Conservation (phyloP, 2,888 invertebrate genomes). For the Tanytarsus gracilentus region DNA sequence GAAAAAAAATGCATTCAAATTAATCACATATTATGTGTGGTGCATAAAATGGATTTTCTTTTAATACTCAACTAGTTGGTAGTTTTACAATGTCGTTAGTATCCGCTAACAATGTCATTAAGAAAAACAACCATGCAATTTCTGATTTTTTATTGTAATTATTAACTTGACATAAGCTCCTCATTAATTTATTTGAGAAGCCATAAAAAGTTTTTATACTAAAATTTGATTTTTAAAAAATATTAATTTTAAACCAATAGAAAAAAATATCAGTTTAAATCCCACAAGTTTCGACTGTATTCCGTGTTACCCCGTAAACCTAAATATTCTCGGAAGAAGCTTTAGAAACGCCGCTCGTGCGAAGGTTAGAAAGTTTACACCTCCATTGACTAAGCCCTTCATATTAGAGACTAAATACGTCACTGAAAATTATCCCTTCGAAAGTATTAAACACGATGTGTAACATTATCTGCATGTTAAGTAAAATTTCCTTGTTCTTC, state of each 20-base stretch:
- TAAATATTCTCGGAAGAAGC: slow-evolving; percentile 4
- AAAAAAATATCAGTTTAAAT: too few species aligned
- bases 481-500: neutral
- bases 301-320: too few species aligned
- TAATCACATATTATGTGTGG: neutral
- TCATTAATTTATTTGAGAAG: too few species aligned
- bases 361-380: slow-evolving; percentile 11
- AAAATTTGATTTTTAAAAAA: too few species aligned
- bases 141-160: too few species aligned
- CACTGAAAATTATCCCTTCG: neutral
- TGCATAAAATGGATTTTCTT: neutral
- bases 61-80: neutral
- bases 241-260: too few species aligned
- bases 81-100: too few species aligned
- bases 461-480: slow-evolving; percentile 2
- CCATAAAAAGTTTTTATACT: too few species aligned
- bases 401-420: neutral
- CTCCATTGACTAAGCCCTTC: neutral
- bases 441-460: neutral
- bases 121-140: too few species aligned
- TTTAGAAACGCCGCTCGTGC: neutral
- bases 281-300: too few species aligned
- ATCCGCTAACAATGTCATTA: too few species aligned
- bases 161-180: too few species aligned
- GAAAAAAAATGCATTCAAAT: neutral